phyloP scores from a whole-genome alignment of 2,888 invertebrate genomes.

The Sinotaia quadrata region DNA sequence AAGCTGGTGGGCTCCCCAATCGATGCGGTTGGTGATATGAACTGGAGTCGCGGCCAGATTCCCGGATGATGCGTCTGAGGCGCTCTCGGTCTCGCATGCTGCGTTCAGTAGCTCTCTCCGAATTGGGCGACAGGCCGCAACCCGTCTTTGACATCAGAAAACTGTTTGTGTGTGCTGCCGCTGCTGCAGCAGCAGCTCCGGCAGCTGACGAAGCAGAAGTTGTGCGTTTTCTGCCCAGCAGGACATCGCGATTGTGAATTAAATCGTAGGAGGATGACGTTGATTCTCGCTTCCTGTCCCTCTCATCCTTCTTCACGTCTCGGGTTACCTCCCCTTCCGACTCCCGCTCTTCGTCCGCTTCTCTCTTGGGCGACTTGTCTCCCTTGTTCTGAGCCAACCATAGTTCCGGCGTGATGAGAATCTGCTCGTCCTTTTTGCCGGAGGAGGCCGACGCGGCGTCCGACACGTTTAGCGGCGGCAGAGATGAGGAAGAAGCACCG shows the following conservation, averaged over 20 bases:
- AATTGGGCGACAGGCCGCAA: neutral
- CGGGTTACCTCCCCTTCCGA: conserved; percentile 5
- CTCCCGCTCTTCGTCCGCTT: conserved; percentile 25
- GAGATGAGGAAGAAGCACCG: conserved; percentile 22
- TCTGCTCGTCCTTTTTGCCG: conserved; percentile 49
- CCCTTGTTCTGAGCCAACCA: conserved; percentile 77
- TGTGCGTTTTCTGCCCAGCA: conserved; percentile 7
- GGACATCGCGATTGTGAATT: conserved; percentile 5
- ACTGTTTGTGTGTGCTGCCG: conserved; percentile 12
- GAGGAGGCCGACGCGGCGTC: conserved; percentile 34
- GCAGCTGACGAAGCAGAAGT: neutral
- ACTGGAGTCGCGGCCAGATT: conserved; percentile 6
- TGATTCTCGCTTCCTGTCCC: conserved; percentile 4
- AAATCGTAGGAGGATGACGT: conserved; percentile 2
- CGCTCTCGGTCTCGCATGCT: conserved; percentile 12
- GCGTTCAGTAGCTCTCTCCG: neutral
- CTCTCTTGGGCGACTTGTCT: conserved; percentile 13
- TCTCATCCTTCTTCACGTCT: conserved; percentile 9
- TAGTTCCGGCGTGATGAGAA: conserved; percentile 89
- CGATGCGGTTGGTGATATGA: conserved; percentile 8
- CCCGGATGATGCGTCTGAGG: conserved; percentile 12
- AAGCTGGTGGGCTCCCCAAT: conserved; percentile 21
- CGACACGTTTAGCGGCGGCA: conserved; percentile 12
- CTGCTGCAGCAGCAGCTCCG: conserved; percentile 13
- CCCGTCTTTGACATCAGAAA: neutral